Evolutionary conservation across 1,140 invertebrate species (phyloP), one percentile per base, ranked within the genome.

Genomic region (Coelopa frigida): DNA sequence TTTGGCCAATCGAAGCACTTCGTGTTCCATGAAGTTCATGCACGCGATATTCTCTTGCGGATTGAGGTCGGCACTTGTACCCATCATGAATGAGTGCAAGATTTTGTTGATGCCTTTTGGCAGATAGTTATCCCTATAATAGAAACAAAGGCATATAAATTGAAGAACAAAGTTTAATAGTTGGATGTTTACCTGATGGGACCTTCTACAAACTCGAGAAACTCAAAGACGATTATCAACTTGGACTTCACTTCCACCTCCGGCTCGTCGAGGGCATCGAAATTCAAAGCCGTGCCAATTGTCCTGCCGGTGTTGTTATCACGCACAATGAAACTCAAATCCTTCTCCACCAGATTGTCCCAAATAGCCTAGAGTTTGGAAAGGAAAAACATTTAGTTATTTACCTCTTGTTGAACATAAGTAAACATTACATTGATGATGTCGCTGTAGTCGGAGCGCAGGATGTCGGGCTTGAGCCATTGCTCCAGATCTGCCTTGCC

Each of bases 51-150:
- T 90, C 54, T 90, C 83, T 40, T 77, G 77, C 0, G 82, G 54
- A 45, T 68, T 77, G 21, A 89, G 59, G 1, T 75, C 65, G 18
- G 74, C 69, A 45, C 76, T 74, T 1, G 87, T 89, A 3, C 79
- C 83, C 85, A 89, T 88, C 87, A 91, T 89, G 54, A 85, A 88
- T n/a, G 79, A 82, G 57, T 89, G 85, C 0, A 89, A 71, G 33
- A 89, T 78, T 59, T 83, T 73, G 11, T 85, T 84, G 61, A 78
- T 74, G 10, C 78, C 81, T 49, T 73, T 69, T 0, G 83, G 83
- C 14, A 87, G 58, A 51, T 75, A 72, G 12, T 70, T 71, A 29
- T 81, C 78, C 45, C 80, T 78, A 27, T 41, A 57, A 53, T 24
- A 14, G 20, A 38, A 24, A 17, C n/a, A n/a, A 8, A 31, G 8